These are phyloP conservation scores for Poeciliopsis infans DNA, from an alignment of 2,797 vertebrate species.

Conservation along the genomic window DNA sequence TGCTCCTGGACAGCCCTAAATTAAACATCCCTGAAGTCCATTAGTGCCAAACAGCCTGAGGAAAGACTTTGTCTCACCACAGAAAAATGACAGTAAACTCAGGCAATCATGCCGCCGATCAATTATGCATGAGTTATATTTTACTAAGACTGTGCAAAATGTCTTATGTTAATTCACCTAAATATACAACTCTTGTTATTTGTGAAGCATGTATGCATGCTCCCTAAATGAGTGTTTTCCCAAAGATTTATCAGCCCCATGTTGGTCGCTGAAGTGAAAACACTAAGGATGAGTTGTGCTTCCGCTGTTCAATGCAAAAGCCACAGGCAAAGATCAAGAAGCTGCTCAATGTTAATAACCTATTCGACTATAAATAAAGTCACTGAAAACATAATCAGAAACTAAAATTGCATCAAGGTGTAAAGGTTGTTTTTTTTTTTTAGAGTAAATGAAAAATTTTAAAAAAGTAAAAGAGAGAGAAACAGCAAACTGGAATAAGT, in stretches of 20 bases:
- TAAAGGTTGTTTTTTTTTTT: constrained; percentile 19
- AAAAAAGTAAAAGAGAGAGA: constrained; percentile 30
- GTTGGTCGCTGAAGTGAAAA: constrained; percentile 65
- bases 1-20: constrained; percentile 76
- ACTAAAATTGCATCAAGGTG: constrained; percentile 48
- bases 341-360: constrained; percentile 58
- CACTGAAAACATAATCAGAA: constrained; percentile 58
- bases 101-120: constrained; percentile 81
- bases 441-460: constrained; percentile 25
- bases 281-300: constrained; percentile 52
- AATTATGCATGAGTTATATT: constrained; percentile 85
- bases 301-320: constrained; percentile 60
- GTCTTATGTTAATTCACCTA: constrained; percentile 78
- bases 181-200: constrained; percentile 73
- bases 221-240: constrained; percentile 69
- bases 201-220: constrained; percentile 50
- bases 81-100: constrained; percentile 85
- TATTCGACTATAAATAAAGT: constrained; percentile 55
- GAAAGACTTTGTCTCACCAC: constrained; percentile 75
- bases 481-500: constrained; percentile 8
- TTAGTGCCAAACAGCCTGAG: constrained; percentile 84
- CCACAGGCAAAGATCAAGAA: constrained; percentile 63
- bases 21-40: constrained; percentile 83
- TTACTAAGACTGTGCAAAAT: constrained; percentile 80
- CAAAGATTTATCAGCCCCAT: constrained; percentile 64